Evolutionary conservation across 2,888 invertebrate species (phyloP).

Genomic region (Drosophila meridiana): DNA sequence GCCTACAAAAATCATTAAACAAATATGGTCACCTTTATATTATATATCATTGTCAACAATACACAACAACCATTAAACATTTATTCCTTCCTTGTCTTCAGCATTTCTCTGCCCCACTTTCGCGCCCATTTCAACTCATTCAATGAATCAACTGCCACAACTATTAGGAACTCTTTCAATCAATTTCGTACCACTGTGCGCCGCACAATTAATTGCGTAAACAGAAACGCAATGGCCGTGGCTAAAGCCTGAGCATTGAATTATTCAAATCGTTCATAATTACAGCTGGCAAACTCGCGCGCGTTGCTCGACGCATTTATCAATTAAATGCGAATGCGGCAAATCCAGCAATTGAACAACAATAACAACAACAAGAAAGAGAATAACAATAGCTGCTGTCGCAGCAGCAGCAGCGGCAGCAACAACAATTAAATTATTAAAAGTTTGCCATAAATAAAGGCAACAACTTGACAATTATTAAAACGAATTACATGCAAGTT

Average conservation of each 20-base stretch:
- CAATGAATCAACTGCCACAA: background rate
- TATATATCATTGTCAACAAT: too few relatives aligned
- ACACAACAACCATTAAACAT: background rate
- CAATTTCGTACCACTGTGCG: constrained; percentile 32
- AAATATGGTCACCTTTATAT: background rate
- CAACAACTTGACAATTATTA: constrained; percentile 77
- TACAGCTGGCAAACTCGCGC: constrained; percentile 59
- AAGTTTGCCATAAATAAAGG: constrained; percentile 77
- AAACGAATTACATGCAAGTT: constrained; percentile 74
- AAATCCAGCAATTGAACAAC: constrained; percentile 54
- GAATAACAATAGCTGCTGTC: constrained; percentile 4
- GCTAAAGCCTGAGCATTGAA: constrained; percentile 61
- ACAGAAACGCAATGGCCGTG: constrained; percentile 64
- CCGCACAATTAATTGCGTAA: constrained; percentile 76
- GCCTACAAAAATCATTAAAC: background rate
- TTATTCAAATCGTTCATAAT: constrained; percentile 79
- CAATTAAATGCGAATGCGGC: constrained; percentile 79
- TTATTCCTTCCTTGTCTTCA: background rate
- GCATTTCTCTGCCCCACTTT: background rate
- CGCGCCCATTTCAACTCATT: background rate
- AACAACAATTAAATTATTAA: constrained; percentile 76
- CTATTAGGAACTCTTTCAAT: background rate
- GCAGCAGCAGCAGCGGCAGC: constrained; percentile 9
- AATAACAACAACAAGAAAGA: background rate
- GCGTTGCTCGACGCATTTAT: constrained; percentile 63